These are phyloP conservation scores for Psix sp. DNA, from an alignment of 1,140 invertebrate species.

Conservation along the genomic window DNA sequence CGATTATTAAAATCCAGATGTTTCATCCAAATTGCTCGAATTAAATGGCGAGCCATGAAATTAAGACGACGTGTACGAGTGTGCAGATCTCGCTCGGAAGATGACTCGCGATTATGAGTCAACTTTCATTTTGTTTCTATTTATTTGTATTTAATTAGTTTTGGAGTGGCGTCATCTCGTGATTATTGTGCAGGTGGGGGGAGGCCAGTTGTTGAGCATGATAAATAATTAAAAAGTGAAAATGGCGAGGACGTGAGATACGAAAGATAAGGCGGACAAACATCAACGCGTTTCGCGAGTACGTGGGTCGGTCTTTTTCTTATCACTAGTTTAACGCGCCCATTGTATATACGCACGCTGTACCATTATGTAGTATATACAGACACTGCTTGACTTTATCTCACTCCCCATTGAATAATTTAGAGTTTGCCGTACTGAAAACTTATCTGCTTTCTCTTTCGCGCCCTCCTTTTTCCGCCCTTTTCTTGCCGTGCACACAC, in stretches of 20 bases:
- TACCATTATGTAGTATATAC: conserved; percentile 53
- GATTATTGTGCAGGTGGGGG: no score
- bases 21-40: no score
- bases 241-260: conserved; percentile 23
- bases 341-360: conserved; percentile 39
- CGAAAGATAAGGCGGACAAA: conserved; percentile 34
- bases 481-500: not conserved
- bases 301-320: conserved; percentile 43
- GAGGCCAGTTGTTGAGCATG: no score
- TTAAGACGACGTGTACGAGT: no score
- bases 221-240: conserved; percentile 6
- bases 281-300: conserved; percentile 40
- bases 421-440: conserved; percentile 47
- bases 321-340: conserved; percentile 40
- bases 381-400: conserved; percentile 40
- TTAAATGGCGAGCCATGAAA: no score
- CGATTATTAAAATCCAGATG: no score
- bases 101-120: no score
- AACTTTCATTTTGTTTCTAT: no score
- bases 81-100: no score
- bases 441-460: conserved; percentile 47
- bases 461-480: conserved; percentile 10
- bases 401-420: conserved; percentile 42
- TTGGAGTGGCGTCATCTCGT: no score
- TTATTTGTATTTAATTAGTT: no score